phyloP scores from a whole-genome alignment of 2,797 vertebrate genomes.

The Triplophysa yarkandensis region DNA sequence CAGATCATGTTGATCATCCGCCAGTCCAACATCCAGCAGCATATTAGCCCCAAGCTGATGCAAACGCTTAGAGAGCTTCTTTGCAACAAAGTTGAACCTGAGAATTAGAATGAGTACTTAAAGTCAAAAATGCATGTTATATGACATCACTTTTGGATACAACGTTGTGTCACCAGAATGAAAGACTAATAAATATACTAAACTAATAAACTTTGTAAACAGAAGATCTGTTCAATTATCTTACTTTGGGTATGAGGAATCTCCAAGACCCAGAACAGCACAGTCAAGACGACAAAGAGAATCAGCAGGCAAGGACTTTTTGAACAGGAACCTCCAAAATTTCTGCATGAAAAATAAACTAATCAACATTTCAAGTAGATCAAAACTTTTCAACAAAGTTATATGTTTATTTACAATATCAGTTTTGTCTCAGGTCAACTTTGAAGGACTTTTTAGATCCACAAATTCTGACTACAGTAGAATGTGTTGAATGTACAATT shows the following conservation, averaged over 20 bases:
- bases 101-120: neutral
- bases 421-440: too few relatives aligned
- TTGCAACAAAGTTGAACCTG: constrained; percentile 96
- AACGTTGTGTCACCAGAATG: neutral
- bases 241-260: constrained; percentile 94
- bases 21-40: constrained; percentile 81
- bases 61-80: constrained; percentile 91
- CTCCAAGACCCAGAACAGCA: constrained; percentile 89
- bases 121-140: neutral
- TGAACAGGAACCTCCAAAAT: constrained; percentile 96
- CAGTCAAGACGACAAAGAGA: constrained; percentile 88
- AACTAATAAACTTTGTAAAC: neutral
- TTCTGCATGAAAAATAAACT: constrained; percentile 67
- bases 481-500: neutral
- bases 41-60: constrained; percentile 83
- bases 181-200: neutral
- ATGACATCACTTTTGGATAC: neutral
- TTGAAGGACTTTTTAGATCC: too few relatives aligned
- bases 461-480: too few relatives aligned
- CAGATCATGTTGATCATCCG: constrained; percentile 93
- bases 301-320: constrained; percentile 79
- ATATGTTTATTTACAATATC: too few relatives aligned
- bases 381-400: too few relatives aligned
- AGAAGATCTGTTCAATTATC: constrained; percentile 34
- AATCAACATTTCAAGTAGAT: too few relatives aligned